Conservation (phyloP, 2,113 vertebrate genomes). For the Atherinomorus stipes region DNA sequence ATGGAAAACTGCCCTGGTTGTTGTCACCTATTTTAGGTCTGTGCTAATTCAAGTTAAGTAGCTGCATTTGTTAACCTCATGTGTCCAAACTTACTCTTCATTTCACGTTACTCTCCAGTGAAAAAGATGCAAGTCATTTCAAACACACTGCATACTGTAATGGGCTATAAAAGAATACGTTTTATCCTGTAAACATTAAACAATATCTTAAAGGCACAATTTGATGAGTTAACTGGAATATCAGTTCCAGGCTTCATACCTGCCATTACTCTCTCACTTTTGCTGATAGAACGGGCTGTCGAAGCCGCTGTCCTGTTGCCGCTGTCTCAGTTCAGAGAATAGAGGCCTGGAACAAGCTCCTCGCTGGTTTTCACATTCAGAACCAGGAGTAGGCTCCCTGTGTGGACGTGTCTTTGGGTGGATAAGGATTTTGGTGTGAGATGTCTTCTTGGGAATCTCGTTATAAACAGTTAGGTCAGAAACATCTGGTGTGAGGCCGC, state of each 20-base stretch:
- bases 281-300: conserved; percentile 80
- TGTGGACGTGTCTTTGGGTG: conserved; percentile 10
- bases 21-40: neutral
- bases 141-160: neutral
- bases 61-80: neutral
- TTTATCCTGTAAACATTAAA: conserved; percentile 41
- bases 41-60: neutral
- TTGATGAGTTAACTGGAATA: neutral
- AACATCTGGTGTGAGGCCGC: conserved; percentile 36
- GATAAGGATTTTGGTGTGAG: conserved; percentile 22
- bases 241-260: neutral
- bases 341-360: conserved; percentile 45
- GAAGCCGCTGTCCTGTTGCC: conserved; percentile 87
- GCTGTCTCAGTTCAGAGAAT: conserved; percentile 72
- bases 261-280: conserved; percentile 44
- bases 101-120: neutral
- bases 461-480: conserved; percentile 77
- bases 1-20: neutral
- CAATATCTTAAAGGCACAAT: conserved; percentile 35
- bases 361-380: conserved; percentile 56
- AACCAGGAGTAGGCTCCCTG: conserved; percentile 76
- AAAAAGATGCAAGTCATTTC: neutral
- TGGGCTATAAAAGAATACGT: neutral
- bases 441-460: conserved; percentile 57
- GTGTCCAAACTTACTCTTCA: neutral